phyloP scores from a whole-genome alignment of 2,888 invertebrate genomes.

The Eupithecia abbreviata region DNA sequence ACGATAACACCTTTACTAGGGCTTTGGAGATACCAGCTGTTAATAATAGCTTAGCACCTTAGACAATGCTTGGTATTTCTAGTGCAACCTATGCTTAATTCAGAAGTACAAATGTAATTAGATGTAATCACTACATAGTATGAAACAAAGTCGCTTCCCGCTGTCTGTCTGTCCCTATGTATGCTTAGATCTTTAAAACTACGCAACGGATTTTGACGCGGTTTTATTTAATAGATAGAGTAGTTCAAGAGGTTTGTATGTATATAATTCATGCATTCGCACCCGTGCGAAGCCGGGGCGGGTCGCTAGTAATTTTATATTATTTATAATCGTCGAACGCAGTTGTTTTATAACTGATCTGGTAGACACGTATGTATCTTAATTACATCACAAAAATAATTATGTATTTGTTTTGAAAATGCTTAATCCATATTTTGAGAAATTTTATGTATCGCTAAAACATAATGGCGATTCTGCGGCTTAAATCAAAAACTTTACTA shows the following conservation, averaged over 20 bases:
- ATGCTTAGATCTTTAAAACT: no score
- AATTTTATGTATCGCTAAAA: not conserved
- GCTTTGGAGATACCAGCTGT: slow-evolving; percentile 47
- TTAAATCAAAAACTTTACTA: not conserved
- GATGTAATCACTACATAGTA: not conserved
- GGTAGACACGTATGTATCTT: not conserved
- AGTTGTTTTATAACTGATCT: not conserved
- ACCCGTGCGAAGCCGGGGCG: no score
- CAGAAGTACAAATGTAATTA: not conserved
- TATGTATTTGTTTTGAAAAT: not conserved
- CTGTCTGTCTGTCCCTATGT: no score
- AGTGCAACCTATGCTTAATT: not conserved
- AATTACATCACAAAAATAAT: not conserved
- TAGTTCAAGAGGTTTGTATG: no score
- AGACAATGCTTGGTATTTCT: slow-evolving; percentile 1
- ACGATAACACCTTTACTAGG: slow-evolving; percentile 64
- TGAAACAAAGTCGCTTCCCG: no score
- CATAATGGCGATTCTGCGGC: not conserved
- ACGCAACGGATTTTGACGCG: no score
- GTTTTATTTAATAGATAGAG: no score
- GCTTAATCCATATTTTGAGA: not conserved
- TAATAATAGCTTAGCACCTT: slow-evolving; percentile 41
- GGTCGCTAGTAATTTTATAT: not conserved
- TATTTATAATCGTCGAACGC: not conserved
- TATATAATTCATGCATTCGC: no score